These are phyloP conservation scores for Nephila pilipes DNA, from an alignment of 1,140 invertebrate genomes.

Conservation along the genomic window DNA sequence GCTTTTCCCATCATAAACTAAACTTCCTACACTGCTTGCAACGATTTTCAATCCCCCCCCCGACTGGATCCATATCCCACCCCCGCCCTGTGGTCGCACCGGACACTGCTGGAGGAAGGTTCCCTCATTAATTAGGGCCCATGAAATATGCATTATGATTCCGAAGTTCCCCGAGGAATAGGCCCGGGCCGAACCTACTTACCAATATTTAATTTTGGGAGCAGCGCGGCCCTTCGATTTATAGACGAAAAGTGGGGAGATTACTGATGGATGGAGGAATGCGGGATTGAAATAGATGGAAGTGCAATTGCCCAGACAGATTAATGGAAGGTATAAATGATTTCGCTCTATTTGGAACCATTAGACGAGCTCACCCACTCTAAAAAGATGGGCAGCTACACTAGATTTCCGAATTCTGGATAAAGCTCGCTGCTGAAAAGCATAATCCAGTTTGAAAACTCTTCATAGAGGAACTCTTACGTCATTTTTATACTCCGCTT, in stretches of 20 bases:
- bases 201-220: slow-evolving; percentile 70
- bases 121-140: neutral
- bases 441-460: too few species aligned
- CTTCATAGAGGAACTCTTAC: too few species aligned
- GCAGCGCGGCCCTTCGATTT: neutral
- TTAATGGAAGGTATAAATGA: slow-evolving; percentile 56
- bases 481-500: too few species aligned
- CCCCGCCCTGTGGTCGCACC: neutral
- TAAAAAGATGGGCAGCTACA: neutral
- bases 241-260: neutral
- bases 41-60: neutral
- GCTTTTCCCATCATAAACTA: neutral
- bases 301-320: slow-evolving; percentile 51
- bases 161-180: neutral
- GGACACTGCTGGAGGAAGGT: neutral
- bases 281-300: slow-evolving; percentile 56
- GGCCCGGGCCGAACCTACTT: neutral
- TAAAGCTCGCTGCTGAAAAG: too few species aligned
- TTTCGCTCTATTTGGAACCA: slow-evolving; percentile 36
- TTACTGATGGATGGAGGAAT: slow-evolving; percentile 18
- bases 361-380: neutral
- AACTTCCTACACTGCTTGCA: neutral
- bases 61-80: neutral
- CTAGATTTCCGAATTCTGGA: too few species aligned
- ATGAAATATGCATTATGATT: slow-evolving; percentile 45